A percentile compares a stretch with the other conserved stretches of the same genome.
These are phyloP conservation scores for Drosophila ustulata DNA, from an alignment of 2,888 invertebrate genomes.

Conservation along the genomic window DNA sequence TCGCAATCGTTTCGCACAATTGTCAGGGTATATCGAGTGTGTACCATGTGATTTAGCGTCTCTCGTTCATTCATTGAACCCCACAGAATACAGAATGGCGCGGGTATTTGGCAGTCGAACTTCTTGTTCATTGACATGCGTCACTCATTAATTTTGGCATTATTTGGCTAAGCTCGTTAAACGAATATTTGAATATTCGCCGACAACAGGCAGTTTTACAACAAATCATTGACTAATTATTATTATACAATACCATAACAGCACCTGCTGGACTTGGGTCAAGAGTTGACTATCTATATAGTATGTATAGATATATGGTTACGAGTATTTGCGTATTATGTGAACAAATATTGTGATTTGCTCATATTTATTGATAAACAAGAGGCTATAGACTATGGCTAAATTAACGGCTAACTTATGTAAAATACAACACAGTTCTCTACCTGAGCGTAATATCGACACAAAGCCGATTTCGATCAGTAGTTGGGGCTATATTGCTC, in stretches of 20 bases:
- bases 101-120: slow-evolving; percentile 35
- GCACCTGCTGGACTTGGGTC: slow-evolving; percentile 23
- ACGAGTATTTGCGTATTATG: slow-evolving; percentile 20
- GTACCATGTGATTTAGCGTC: not conserved
- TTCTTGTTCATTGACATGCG: slow-evolving; percentile 1
- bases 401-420: slow-evolving; percentile 49
- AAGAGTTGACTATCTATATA: slow-evolving; percentile 24
- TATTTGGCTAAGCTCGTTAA: slow-evolving; percentile 56
- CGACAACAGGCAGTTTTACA: slow-evolving; percentile 42
- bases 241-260: slow-evolving; percentile 45
- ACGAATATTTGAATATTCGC: slow-evolving; percentile 56
- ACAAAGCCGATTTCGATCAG: slow-evolving; percentile 39
- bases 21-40: slow-evolving; percentile 12
- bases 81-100: not conserved
- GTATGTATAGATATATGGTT: not conserved
- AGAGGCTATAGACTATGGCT: slow-evolving; percentile 38
- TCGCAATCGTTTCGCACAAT: not conserved
- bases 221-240: slow-evolving; percentile 61
- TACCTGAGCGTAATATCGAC: slow-evolving; percentile 54
- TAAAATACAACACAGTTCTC: slow-evolving; percentile 61
- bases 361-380: slow-evolving; percentile 55
- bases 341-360: slow-evolving; percentile 40
- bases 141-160: slow-evolving; percentile 55
- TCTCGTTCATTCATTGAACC: not conserved
- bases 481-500: slow-evolving; percentile 83